Base-by-base conservation (phyloP, 2,113 vertebrate species). In the Microtus oregoni region DNA sequence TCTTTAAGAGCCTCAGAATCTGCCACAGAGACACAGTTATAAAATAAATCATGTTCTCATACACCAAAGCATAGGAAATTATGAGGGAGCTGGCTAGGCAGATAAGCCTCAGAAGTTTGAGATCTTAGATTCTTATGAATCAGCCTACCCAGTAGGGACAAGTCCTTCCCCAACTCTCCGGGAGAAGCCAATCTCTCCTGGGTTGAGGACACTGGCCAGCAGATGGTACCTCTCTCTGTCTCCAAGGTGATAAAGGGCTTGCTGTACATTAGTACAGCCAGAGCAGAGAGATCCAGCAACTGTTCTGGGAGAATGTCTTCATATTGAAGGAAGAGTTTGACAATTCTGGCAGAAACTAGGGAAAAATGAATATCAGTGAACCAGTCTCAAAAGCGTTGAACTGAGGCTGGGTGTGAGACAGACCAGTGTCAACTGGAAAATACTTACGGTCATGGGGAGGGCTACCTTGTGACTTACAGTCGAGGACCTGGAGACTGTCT, bases 341-440 rank as follows among this genome's bases (percentile, higher is more conserved):
- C 50, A 52, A 52, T 52, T 52, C 50, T 52, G 50, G 12, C 12
- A 52, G 50, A 52, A 81, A 58, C 50, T 14, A 8, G 11, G 20
- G 38, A n/a, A 61, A 47, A n/a, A 44, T 0, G 0, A 0, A 0
- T 58, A 20, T n/a, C 32, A 68, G 17, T 32, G 26, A 3, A 28
- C 82, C 38, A 5, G 67, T 68, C 67, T 89, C 17, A 4, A 11
- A 44, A 5, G 26, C n/a, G 32, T 17, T n/a, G 38, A 85, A 26
- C 61, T 81, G 38, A 47, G 50, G 61, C 8, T 90, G 63, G 19
- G 20, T 55, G 17, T 87, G 75, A 58, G 35, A 65, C n/a, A 38
- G 1, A 7, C 4, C 14, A 35, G 38, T 72, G 28, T 30, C 7
- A 75, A 1, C 0, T 47, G 11, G 63, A 30, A 9, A 77, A 44